Evolutionary conservation across 2,797 vertebrate genomes (phyloP), one percentile per base, ranked within the genome.

Genomic region (Dryobates pubescens): DNA sequence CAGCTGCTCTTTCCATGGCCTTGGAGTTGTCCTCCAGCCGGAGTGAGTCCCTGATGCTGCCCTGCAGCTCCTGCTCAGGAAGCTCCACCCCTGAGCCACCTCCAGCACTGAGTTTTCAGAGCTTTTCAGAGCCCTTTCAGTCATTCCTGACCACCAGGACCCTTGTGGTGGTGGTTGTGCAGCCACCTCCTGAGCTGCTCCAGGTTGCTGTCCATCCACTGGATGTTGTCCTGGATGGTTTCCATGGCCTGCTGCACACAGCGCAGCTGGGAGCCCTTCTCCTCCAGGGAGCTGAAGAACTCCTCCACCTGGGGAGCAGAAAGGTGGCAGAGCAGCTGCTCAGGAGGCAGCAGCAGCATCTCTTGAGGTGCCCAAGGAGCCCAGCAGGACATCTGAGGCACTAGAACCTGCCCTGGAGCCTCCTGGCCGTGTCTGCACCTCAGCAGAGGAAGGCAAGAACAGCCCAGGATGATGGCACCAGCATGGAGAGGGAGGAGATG

Each of bases 221-320:
- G 97, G 92, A 99, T 98, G 87, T 99, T 99, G 71, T 99, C 98
- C 82, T 98, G 97, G 17, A 99, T 98, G 72, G 96, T 98, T 96
- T 99, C 98, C 30, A 98, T 89, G 18, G 98, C 89, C 96, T 99
- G 98, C 82, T 98, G 98, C 88, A 99, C 98, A 71, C 98, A 98
- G 23, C 98, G 98, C 84, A 99, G 98, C 88, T 97, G 97, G 19
- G 98, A 97, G 15, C 98, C 98, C 1, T 95, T 98, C 95, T 98
- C 98, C 61, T 98, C 97, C 92, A 99, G 95, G 30, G 98, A 98
- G 88, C 92, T 82, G 26, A 99, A 99, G 97, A 98, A 99, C 58
- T 87, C 94, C 82, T 91, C 97, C 49, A 99, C 97, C 99, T 99
- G 88, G 76, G 51, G 32, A 85, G 41, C 82, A 91, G 93, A 90